A percentile compares a stretch with the other conserved stretches of the same genome.
Conservation (phyloP, 2,888 invertebrate species). For the Yponomeuta evonymella region DNA sequence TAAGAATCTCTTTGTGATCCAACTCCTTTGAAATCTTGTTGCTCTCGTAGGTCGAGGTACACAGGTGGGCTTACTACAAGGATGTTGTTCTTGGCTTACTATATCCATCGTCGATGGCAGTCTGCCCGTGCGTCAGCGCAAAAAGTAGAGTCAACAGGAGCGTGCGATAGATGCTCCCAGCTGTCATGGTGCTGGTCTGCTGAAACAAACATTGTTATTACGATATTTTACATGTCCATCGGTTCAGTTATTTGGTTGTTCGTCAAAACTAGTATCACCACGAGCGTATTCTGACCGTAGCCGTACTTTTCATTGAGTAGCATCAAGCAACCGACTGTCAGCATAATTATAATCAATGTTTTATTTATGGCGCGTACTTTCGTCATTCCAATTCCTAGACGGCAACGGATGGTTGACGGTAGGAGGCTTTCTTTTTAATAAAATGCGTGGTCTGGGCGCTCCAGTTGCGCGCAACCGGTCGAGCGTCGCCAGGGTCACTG, state of each 20-base stretch:
- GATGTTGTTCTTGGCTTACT: no score
- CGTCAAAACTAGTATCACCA: not conserved
- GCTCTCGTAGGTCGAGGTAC: no score
- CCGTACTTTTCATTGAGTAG: not conserved
- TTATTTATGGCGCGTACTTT: not conserved
- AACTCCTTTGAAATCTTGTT: no score
- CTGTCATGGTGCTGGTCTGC: slow-evolving; percentile 24
- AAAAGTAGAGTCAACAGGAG: slow-evolving; percentile 39
- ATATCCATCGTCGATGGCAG: slow-evolving; percentile 38
- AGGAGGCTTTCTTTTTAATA: slow-evolving; percentile 14
- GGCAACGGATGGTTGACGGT: slow-evolving; percentile 6
- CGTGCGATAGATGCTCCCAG: slow-evolving; percentile 29
- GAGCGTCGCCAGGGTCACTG: slow-evolving; percentile 53
- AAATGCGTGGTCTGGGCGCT: slow-evolving; percentile 28
- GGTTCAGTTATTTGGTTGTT: not conserved
- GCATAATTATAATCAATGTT: slow-evolving; percentile 2
- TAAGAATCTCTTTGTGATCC: no score
- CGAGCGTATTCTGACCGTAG: not conserved
- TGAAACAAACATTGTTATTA: not conserved
- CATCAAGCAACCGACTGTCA: not conserved
- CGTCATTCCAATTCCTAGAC: slow-evolving; percentile 9
- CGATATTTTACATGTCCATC: not conserved
- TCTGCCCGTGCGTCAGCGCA: slow-evolving; percentile 41
- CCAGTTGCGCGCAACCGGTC: slow-evolving; percentile 57
- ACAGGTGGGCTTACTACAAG: not conserved